These are phyloP conservation scores for Colletes latitarsis DNA, from an alignment of 1,140 invertebrate genomes.

Conservation along the genomic window DNA sequence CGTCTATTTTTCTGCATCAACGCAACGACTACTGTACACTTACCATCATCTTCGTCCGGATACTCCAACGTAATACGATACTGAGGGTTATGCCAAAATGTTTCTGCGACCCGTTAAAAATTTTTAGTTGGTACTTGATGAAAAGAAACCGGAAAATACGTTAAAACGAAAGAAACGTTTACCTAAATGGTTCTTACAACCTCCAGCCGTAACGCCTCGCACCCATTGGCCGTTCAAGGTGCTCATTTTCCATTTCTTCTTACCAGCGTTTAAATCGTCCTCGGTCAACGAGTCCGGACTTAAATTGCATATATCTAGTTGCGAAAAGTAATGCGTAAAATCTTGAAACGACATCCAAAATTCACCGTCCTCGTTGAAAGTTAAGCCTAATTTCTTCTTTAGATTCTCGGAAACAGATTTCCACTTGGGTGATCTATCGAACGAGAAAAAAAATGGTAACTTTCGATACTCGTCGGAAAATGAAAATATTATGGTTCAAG, in stretches of 20 bases:
- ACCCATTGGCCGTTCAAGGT: conserved; percentile 98
- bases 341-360: conserved; percentile 98
- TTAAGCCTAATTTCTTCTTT: conserved; percentile 93
- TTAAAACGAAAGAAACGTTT: conserved; percentile 49
- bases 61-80: conserved; percentile 94
- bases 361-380: conserved; percentile 97
- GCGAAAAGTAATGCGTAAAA: conserved; percentile 88
- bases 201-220: conserved; percentile 94
- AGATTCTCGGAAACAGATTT: conserved; percentile 93
- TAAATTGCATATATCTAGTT: conserved; percentile 97
- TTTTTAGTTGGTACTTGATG: not conserved
- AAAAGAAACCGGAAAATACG: not conserved
- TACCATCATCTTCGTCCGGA: conserved; percentile 95
- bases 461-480: no score
- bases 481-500: not conserved
- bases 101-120: conserved; percentile 83
- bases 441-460: not conserved
- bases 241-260: conserved; percentile 96
- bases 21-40: conserved; percentile 96
- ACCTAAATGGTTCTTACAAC: conserved; percentile 97
- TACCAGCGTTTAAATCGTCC: conserved; percentile 86
- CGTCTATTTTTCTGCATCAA: conserved; percentile 97
- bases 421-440: conserved; percentile 93
- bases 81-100: conserved; percentile 98
- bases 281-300: conserved; percentile 95